Percentiles rank a stretch among this genome's conserved stretches.
phyloP scores from a whole-genome alignment of 1,140 invertebrate genomes.

The Calephelis nemesis region DNA sequence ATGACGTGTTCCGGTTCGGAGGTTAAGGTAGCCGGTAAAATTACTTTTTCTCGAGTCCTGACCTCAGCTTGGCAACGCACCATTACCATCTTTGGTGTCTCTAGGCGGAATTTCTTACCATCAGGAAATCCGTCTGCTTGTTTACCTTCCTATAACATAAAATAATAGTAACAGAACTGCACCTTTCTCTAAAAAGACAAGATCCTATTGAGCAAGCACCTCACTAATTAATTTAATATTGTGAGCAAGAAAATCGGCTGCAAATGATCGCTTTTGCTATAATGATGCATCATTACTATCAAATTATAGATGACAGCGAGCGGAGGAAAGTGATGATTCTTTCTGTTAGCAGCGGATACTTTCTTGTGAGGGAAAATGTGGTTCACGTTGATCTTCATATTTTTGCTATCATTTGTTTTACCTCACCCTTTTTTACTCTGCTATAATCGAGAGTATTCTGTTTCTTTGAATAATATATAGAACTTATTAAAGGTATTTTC shows the following conservation, averaged over 20 bases:
- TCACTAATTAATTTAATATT: conserved; percentile 37
- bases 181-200: conserved; percentile 5
- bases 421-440: too few species aligned
- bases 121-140: too few species aligned
- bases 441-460: too few species aligned
- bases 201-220: conserved; percentile 1
- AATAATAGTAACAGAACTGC: background rate
- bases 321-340: conserved; percentile 52
- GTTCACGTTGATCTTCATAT: conserved; percentile 14
- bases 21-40: too few species aligned
- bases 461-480: too few species aligned
- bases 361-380: conserved; percentile 46
- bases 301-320: conserved; percentile 46
- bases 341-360: conserved; percentile 27
- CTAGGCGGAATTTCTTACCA: too few species aligned
- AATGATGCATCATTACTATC: conserved; percentile 59
- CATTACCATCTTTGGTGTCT: too few species aligned
- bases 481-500: too few species aligned
- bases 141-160: too few species aligned
- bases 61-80: too few species aligned
- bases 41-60: too few species aligned
- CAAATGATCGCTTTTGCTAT: conserved; percentile 32
- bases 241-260: conserved; percentile 30
- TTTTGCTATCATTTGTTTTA: background rate
- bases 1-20: too few species aligned